Evolutionary conservation across 2,113 vertebrate species (phyloP), one percentile per base, ranked within the genome.

Genomic region (Lutjanus erythropterus): DNA sequence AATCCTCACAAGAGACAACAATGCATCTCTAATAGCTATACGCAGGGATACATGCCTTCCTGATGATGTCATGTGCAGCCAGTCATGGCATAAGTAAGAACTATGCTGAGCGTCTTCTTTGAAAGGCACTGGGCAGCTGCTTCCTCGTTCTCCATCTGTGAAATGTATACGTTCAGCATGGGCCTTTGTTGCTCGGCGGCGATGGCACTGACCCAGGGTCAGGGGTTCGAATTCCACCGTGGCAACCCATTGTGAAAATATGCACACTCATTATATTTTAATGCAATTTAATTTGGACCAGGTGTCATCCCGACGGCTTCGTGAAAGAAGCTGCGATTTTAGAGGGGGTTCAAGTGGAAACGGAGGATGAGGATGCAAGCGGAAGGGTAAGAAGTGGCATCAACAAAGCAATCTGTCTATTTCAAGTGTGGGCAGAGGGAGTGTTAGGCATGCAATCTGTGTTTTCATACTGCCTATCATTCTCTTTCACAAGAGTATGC

Each of bases 61-160:
- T 6, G 0, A 10, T 93, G 88, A 93, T 87, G 88, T 89, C 88
- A 93, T 83, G 47, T 4, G 25, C 41, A 58, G 46, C 18, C 70
- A 68, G 79, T 83, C 81, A 64, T 64, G 74, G 81, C 78, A 71
- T 75, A 72, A 78, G 75, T 15, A 27, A 49, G 35, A 84, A 76
- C 74, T 81, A 46, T 61, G 60, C 50, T 0, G 41, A 47, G 71
- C 53, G 42, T 81, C 77, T 68, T 67, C 31, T 82, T 46, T 84
- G 75, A 86, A 83, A 82, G 47, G 55, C 70, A 6, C 31, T 1
- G 60, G 60, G 79, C 89, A 91, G 87, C 91, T 91, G 89, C 86
- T 52, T 78, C n/a, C 16, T 35, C 66, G 11, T 66, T 53, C 74
- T 84, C 87, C 85, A 87, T 90, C 86, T 88, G 87, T 80, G 87